phyloP scores from a whole-genome alignment of 2,888 invertebrate genomes.

The Cancer borealis region DNA sequence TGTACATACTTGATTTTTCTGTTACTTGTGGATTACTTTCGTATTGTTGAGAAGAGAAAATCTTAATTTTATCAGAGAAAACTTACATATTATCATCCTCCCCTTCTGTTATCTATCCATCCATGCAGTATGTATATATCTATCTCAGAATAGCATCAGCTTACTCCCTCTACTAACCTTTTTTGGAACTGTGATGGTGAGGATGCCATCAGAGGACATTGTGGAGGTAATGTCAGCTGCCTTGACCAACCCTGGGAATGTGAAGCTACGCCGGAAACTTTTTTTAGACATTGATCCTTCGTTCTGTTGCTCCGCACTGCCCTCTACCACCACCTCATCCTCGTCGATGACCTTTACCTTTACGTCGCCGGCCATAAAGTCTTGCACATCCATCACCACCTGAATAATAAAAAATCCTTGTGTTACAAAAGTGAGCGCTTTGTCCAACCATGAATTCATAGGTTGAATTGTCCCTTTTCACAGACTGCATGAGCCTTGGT shows the following conservation, averaged over 20 bases:
- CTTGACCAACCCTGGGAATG: conserved; percentile 59
- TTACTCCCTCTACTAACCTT: conserved; percentile 43
- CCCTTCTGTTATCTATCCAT: no score
- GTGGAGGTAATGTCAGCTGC: conserved; percentile 61
- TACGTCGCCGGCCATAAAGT: conserved; percentile 59
- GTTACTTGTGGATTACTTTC: no score
- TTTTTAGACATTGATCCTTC: conserved; percentile 45
- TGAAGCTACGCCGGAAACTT: conserved; percentile 60
- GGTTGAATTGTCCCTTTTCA: not conserved
- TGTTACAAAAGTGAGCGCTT: not conserved
- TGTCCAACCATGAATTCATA: not conserved
- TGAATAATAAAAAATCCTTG: not conserved
- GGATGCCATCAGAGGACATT: conserved; percentile 70
- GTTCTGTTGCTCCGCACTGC: conserved; percentile 53
- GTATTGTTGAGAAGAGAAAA: no score
- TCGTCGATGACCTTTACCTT: conserved; percentile 69
- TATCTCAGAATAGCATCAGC: not conserved
- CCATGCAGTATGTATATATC: no score
- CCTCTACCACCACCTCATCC: conserved; percentile 65
- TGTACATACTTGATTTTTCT: no score
- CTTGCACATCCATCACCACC: conserved; percentile 63
- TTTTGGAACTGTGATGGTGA: conserved; percentile 57
- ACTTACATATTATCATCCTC: no score
- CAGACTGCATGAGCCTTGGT: not conserved
- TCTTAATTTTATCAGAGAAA: no score